phyloP scores from a whole-genome alignment of 2,113 vertebrate species.

The Microcebus jonahi region DNA sequence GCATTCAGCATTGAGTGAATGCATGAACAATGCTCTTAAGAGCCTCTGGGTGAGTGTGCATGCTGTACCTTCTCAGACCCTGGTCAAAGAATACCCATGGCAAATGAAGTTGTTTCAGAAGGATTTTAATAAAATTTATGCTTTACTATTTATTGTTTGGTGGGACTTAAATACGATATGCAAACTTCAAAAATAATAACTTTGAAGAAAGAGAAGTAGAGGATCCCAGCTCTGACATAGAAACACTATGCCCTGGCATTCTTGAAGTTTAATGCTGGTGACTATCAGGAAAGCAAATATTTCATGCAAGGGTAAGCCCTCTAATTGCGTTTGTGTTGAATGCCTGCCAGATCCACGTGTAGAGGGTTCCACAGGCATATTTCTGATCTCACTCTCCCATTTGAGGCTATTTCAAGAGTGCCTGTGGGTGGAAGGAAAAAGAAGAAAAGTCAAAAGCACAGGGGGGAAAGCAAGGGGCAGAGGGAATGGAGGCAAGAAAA shows the following conservation, averaged over 20 bases:
- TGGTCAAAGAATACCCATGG: not conserved
- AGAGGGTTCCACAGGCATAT: slow-evolving; percentile 84
- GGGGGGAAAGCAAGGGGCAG: slow-evolving; percentile 27
- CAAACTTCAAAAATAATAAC: slow-evolving; percentile 10
- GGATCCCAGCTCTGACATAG: slow-evolving; percentile 54
- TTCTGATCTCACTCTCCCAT: slow-evolving; percentile 81
- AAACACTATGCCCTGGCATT: slow-evolving; percentile 77
- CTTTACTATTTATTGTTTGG: not conserved
- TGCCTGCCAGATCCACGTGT: slow-evolving; percentile 85
- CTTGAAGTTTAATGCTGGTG: slow-evolving; percentile 84
- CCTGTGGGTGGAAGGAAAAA: slow-evolving; percentile 75
- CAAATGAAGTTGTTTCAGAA: not conserved
- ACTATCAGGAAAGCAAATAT: slow-evolving; percentile 87
- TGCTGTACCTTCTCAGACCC: not conserved
- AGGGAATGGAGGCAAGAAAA: not conserved
- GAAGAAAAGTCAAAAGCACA: slow-evolving; percentile 73
- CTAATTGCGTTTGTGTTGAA: slow-evolving; percentile 89
- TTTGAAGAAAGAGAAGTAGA: not conserved
- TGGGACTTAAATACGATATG: not conserved
- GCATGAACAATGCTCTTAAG: not conserved
- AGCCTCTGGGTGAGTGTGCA: not conserved
- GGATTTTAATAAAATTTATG: slow-evolving; percentile 9
- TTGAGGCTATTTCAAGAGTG: slow-evolving; percentile 77
- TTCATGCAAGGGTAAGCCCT: slow-evolving; percentile 88
- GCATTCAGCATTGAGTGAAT: not conserved